Conservation (phyloP, 2,113 vertebrate species). For the Saimiri boliviensis region DNA sequence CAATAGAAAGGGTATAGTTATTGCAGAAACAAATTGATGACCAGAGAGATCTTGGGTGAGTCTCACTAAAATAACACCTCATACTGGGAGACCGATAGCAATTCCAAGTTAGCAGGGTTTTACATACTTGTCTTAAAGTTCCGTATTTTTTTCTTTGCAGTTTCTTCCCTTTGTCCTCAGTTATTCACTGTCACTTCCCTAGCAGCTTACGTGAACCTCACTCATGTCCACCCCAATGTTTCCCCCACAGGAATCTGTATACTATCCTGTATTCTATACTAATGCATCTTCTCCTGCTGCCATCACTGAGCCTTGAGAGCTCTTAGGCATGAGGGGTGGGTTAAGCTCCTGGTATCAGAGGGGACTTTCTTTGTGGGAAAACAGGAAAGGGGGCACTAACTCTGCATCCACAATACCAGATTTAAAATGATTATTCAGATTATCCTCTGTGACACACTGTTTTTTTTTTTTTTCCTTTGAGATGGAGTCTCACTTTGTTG, state of each 20-base stretch:
- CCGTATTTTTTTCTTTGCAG: background rate
- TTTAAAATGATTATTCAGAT: background rate
- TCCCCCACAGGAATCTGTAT: background rate
- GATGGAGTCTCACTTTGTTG: no score
- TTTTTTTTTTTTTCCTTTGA: background rate
- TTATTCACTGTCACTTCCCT: background rate
- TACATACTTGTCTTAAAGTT: background rate
- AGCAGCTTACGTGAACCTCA: background rate
- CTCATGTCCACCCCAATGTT: no score
- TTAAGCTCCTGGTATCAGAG: rapidly evolving
- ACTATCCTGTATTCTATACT: rapidly evolving
- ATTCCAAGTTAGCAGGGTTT: background rate
- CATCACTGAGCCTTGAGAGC: background rate
- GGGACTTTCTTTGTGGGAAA: background rate
- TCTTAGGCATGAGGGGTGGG: background rate
- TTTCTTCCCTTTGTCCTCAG: background rate
- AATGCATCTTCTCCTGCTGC: background rate
- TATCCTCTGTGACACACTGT: background rate
- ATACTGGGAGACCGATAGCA: background rate
- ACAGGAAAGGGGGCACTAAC: background rate
- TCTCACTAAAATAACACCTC: background rate
- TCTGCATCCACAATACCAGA: background rate
- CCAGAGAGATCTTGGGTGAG: background rate
- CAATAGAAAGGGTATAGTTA: background rate
- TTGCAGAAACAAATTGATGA: background rate